Base-by-base conservation (phyloP, 1,140 invertebrate genomes). In the Tetramorium alpestre region DNA sequence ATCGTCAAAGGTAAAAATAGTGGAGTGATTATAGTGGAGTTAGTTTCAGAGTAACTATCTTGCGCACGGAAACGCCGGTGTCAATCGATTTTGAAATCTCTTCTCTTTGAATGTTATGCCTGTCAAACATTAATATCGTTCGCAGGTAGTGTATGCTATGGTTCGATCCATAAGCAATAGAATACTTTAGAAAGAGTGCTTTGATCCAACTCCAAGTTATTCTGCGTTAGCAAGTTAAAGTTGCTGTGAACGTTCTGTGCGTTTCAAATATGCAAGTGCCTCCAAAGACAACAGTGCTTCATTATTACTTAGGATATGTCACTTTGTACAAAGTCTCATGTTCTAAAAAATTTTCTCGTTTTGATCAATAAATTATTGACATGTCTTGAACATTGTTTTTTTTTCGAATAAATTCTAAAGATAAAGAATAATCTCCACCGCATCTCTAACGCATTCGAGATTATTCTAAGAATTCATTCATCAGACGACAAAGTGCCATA, bases 301-400 rank as follows among this genome's bases (percentile, higher is more conserved):
- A 22, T 85, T 72, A 28, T 82, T 73, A 58, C 75, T 87, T 87
- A 89, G 47, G 69, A 89, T 91, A 90, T 88, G 78, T 88, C 86
- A 87, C 69, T 91, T 90, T 87, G 60, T 90, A 90, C 77, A 60
- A 81, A 86, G 64, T 85, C 73, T 86, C 65, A 58, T 70, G 58
- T 77, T 90, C 73, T 56, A 62, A 86, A 86, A 78, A 87, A 51
- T 65, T 72, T 62, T 64, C 11, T 60, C 33, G 10, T 69, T 73
- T 54, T 64, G 67, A 65, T 72, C 56, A 33, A 75, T 47, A 72
- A 70, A 62, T 89, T 62, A 84, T 84, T 84, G 80, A 84, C 69
- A 84, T 75, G 69, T 75, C 18, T 84, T 75, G 54, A 84, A 81
- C 64, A 81, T 81, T 16, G 8, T 67, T 56, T 80, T 33, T 51